These are phyloP conservation scores for Parasteatoda lunata DNA, from an alignment of 2,888 invertebrate genomes.

Conservation along the genomic window DNA sequence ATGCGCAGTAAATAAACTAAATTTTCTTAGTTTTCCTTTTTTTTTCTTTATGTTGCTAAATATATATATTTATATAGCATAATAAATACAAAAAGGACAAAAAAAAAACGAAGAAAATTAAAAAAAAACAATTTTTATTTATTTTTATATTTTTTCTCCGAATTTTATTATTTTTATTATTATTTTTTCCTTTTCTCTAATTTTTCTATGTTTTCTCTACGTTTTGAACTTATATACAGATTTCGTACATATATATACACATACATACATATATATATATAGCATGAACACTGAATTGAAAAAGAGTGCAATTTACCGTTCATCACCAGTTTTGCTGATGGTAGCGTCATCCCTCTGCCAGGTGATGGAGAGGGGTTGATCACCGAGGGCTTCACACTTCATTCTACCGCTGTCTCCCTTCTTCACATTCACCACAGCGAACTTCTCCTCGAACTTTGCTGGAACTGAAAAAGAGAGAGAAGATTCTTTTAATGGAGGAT, in stretches of 20 bases:
- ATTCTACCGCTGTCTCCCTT: conserved; percentile 68
- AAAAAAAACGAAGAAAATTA: no score
- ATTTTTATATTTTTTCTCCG: not conserved
- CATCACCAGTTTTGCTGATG: conserved; percentile 62
- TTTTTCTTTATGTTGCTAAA: no score
- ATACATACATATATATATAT: no score
- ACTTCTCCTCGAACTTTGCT: conserved; percentile 70
- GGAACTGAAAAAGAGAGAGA: conserved; percentile 65
- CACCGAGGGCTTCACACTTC: conserved; percentile 69
- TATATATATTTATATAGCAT: no score
- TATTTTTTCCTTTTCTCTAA: no score
- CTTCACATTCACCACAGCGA: conserved; percentile 69
- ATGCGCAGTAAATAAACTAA: no score
- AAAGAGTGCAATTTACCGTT: conserved; percentile 21
- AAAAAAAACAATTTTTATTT: not conserved
- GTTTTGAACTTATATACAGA: no score
- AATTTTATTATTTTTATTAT: no score
- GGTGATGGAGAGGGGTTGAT: conserved; percentile 69
- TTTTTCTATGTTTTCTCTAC: no score
- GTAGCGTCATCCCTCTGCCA: conserved; percentile 68
- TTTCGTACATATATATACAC: no score
- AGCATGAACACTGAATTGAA: not conserved
- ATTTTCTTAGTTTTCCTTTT: no score
- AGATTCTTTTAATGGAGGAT: not conserved
- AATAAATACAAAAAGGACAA: no score